A percentile compares a stretch with the other conserved stretches of the same genome.
Evolutionary conservation across 2,888 invertebrate genomes (phyloP).

Genomic region (Philonicus albiceps): DNA sequence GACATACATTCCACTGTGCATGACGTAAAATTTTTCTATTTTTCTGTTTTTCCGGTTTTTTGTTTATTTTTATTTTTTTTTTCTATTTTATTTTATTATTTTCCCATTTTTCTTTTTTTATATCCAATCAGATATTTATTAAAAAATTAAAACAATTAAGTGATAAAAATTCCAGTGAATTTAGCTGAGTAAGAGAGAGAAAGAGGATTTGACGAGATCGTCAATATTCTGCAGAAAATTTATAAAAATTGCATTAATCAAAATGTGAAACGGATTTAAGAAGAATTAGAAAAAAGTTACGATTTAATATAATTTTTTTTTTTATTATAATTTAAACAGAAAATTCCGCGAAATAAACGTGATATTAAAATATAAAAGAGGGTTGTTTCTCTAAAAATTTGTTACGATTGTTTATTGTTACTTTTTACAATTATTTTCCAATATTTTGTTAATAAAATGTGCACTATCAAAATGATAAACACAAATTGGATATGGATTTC

Average conservation of each 20-base stretch:
- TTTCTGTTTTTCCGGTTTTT: conserved; percentile 18
- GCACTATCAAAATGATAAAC: conserved; percentile 28
- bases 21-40: no score
- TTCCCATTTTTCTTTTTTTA: no score
- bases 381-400: background rate
- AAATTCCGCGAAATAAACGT: background rate
- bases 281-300: background rate
- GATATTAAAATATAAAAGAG: background rate
- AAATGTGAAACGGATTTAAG: background rate
- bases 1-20: conserved; percentile 24
- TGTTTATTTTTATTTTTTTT: background rate
- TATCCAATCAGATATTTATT: background rate
- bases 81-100: background rate
- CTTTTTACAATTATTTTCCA: background rate
- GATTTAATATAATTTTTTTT: no score
- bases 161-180: background rate
- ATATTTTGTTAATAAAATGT: conserved; percentile 5
- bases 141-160: background rate
- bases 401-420: background rate
- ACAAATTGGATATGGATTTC: conserved; percentile 59
- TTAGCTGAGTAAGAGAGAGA: background rate
- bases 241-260: background rate
- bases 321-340: background rate
- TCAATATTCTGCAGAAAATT: background rate
- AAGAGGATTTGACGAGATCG: background rate